These are phyloP conservation scores for Stomatorhinus walkeri DNA, from an alignment of 2,797 vertebrate species.

Conservation along the genomic window DNA sequence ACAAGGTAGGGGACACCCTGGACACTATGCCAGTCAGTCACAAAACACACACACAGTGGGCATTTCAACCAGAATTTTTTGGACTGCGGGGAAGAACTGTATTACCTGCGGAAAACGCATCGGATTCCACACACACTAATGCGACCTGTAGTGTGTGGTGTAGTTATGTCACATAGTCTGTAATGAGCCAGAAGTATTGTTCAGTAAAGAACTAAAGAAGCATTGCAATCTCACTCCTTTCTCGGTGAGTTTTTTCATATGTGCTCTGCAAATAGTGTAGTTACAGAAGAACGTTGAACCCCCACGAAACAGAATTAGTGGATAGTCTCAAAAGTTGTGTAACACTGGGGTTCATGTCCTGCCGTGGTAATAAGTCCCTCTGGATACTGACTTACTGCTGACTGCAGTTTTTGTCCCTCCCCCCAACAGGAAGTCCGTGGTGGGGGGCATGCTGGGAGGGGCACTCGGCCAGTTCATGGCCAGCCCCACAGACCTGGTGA, in stretches of 20 bases:
- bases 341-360: background rate
- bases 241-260: background rate
- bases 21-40: background rate
- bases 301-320: background rate
- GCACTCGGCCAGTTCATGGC: conserved; percentile 74
- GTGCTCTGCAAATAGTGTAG: background rate
- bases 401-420: conserved; percentile 9
- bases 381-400: background rate
- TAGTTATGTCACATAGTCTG: background rate
- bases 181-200: background rate
- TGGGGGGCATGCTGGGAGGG: conserved; percentile 67
- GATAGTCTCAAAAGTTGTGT: background rate
- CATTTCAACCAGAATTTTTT: background rate
- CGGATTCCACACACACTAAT: background rate
- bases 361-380: background rate
- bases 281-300: background rate
- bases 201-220: background rate
- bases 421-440: conserved; percentile 63
- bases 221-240: background rate
- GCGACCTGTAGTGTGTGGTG: background rate
- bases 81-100: background rate
- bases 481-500: conserved; percentile 75
- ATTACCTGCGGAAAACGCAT: background rate
- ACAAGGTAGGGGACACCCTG: background rate
- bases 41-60: background rate